phyloP scores from a whole-genome alignment of 1,140 invertebrate genomes.

The Thaumetopoea pityocampa region DNA sequence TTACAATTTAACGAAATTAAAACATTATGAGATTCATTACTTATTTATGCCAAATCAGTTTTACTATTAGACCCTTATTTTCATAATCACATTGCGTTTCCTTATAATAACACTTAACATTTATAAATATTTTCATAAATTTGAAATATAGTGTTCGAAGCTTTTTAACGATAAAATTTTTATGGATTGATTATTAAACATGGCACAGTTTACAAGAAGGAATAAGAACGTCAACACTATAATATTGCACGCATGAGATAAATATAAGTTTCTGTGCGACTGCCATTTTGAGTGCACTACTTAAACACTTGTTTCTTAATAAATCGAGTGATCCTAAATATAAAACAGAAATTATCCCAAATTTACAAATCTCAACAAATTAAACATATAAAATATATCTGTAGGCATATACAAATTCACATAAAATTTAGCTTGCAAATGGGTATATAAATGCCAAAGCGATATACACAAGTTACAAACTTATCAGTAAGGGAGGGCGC shows the following conservation, averaged over 20 bases:
- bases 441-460: constrained; percentile 30
- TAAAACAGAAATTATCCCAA: no score
- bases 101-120: constrained; percentile 37
- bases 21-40: constrained; percentile 28
- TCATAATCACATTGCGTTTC: constrained; percentile 66
- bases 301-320: no score
- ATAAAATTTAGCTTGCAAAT: constrained; percentile 13
- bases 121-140: constrained; percentile 26
- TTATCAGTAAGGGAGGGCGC: no score
- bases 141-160: constrained; percentile 17
- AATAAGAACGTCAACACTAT: constrained; percentile 26
- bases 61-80: constrained; percentile 59
- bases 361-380: constrained; percentile 15
- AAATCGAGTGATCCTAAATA: no score
- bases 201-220: constrained; percentile 48
- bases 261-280: no score
- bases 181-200: constrained; percentile 22
- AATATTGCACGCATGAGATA: constrained; percentile 40
- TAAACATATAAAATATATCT: constrained; percentile 1
- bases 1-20: neutral
- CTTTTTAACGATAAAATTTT: constrained; percentile 5
- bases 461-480: constrained; percentile 17
- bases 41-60: constrained; percentile 53
- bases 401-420: constrained; percentile 1
- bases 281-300: no score